These are phyloP conservation scores for Cepaea nemoralis DNA, from an alignment of 1,140 invertebrate genomes.

Conservation along the genomic window DNA sequence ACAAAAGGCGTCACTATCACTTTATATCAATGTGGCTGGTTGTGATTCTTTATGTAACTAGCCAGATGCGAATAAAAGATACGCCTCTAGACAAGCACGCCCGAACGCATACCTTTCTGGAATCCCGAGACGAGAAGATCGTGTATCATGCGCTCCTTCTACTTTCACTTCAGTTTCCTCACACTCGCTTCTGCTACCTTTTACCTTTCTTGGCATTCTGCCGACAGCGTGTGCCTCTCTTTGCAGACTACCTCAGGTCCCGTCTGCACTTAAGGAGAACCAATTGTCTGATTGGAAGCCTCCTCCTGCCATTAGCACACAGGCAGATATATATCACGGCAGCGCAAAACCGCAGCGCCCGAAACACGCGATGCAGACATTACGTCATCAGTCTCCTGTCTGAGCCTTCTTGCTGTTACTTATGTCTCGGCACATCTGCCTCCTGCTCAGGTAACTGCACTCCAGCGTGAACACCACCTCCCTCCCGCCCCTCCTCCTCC, in stretches of 20 bases:
- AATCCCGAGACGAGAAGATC: too few relatives aligned
- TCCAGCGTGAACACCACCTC: not conserved
- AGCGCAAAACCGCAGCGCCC: not conserved
- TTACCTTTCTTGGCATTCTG: conserved; percentile 4
- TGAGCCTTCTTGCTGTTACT: not conserved
- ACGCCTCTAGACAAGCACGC: too few relatives aligned
- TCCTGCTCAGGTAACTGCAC: not conserved
- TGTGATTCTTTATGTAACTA: too few relatives aligned
- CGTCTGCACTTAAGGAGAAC: not conserved
- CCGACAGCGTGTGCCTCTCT: not conserved
- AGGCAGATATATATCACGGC: not conserved
- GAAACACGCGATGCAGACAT: not conserved
- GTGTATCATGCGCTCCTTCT: not conserved
- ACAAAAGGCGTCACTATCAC: too few relatives aligned
- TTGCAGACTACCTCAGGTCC: not conserved
- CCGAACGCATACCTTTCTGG: too few relatives aligned
- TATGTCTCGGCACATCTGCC: not conserved
- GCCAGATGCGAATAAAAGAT: too few relatives aligned
- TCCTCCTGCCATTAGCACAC: not conserved
- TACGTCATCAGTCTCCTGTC: not conserved
- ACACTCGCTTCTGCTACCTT: not conserved
- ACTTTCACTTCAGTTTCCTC: not conserved
- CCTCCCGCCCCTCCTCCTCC: not conserved
- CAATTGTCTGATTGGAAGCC: not conserved
- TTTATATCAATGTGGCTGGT: too few relatives aligned